Evolutionary conservation across 2,797 vertebrate genomes (phyloP).

Genomic region (Galagoides demidoff): DNA sequence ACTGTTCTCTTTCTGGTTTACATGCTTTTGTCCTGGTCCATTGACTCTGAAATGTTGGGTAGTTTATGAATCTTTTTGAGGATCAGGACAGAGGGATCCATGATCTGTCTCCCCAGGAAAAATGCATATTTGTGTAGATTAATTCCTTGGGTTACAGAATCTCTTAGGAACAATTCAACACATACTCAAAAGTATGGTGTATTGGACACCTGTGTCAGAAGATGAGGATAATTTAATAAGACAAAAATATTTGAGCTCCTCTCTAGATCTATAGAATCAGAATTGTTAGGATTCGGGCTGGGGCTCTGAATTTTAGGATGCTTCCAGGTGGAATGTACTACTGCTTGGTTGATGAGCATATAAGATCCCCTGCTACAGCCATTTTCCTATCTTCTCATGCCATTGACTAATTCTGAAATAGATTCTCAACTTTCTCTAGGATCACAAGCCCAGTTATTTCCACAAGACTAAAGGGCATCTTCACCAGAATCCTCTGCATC

Average conservation of each 20-base stretch:
- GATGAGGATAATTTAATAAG: neutral
- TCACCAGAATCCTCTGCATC: neutral
- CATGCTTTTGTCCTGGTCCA: neutral
- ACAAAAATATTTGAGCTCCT: neutral
- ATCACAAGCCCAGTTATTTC: neutral
- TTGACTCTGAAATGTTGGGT: neutral
- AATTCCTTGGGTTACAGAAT: neutral
- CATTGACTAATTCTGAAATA: neutral
- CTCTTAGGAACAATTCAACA: neutral
- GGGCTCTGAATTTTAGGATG: neutral
- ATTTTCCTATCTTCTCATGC: neutral
- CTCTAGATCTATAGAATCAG: neutral
- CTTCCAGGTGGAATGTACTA: neutral
- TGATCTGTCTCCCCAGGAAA: neutral
- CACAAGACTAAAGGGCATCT: neutral
- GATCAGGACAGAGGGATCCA: neutral
- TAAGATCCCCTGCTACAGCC: neutral
- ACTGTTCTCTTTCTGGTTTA: neutral
- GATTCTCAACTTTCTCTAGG: neutral
- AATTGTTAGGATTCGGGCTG: fast-evolving
- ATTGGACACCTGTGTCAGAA: neutral
- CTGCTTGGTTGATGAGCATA: neutral
- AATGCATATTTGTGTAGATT: neutral
- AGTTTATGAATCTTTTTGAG: neutral
- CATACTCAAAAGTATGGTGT: neutral